These are phyloP conservation scores for Lutraria rhynchaena DNA, from an alignment of 1,140 invertebrate species.

Conservation along the genomic window DNA sequence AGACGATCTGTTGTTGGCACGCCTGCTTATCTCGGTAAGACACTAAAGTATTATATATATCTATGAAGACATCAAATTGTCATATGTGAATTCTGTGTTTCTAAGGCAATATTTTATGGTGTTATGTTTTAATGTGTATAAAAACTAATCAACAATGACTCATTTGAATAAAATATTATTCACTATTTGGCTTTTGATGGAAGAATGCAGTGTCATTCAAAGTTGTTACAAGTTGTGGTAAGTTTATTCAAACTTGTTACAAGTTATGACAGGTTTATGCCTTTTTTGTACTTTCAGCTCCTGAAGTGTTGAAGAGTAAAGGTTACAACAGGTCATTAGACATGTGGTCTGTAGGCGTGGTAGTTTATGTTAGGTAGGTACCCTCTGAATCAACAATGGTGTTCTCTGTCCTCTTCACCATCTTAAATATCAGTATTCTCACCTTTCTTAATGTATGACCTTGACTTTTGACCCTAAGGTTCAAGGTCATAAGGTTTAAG, in stretches of 20 bases:
- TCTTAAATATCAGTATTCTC: too few species aligned
- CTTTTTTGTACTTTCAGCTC: constrained; percentile 86
- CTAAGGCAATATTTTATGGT: not conserved
- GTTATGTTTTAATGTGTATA: not conserved
- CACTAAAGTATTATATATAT: constrained; percentile 40
- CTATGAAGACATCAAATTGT: not conserved
- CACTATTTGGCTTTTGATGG: too few species aligned
- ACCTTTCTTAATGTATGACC: too few species aligned
- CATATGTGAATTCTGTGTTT: not conserved
- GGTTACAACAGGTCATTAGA: constrained; percentile 99
- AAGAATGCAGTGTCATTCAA: too few species aligned
- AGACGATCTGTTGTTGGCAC: constrained; percentile 98
- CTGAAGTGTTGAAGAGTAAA: constrained; percentile 98
- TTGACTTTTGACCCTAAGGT: too few species aligned
- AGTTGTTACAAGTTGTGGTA: too few species aligned
- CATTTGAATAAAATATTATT: too few species aligned
- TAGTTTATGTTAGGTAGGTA: constrained; percentile 92
- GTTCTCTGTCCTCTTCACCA: too few species aligned
- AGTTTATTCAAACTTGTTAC: too few species aligned
- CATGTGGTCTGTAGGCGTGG: constrained; percentile 99
- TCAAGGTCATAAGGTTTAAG: too few species aligned
- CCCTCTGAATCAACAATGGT: too few species aligned
- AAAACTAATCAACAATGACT: not conserved
- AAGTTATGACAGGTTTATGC: too few species aligned
- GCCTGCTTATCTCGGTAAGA: constrained; percentile 95